A percentile compares a stretch with the other conserved stretches of the same genome.
Conservation (phyloP, 2,113 vertebrate genomes). For the Benitochromis conjunctus region DNA sequence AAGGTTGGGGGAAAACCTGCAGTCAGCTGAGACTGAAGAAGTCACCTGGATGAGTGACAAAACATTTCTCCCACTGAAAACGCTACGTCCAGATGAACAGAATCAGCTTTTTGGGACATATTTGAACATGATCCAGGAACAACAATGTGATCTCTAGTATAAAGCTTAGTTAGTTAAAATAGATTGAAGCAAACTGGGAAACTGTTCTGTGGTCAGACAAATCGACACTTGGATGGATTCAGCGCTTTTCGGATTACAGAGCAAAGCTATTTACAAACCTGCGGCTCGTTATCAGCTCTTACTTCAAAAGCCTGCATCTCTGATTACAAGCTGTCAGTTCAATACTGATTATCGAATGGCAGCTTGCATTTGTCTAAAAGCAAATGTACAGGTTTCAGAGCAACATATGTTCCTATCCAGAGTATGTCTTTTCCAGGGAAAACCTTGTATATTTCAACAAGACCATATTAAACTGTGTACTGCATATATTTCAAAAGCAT, state of each 20-base stretch:
- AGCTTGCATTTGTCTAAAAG: neutral
- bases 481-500: neutral
- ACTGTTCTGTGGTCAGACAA: neutral
- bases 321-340: neutral
- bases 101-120: too few relatives aligned
- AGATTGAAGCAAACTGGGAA: neutral
- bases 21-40: too few relatives aligned
- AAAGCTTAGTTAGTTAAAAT: neutral
- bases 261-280: neutral
- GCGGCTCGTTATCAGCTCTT: neutral
- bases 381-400: neutral
- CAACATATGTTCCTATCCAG: neutral
- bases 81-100: too few relatives aligned
- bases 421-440: too few relatives aligned
- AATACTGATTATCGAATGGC: neutral
- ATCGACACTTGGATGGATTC: neutral
- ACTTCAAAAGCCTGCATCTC: neutral
- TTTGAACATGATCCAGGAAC: neutral
- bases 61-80: too few relatives aligned
- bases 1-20: too few relatives aligned
- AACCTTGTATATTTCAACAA: neutral
- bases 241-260: neutral
- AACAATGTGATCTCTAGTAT: neutral
- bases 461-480: neutral
- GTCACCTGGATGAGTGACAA: too few relatives aligned